Evolutionary conservation across 2,113 vertebrate genomes (phyloP).

Genomic region (Pterocles orientalis): DNA sequence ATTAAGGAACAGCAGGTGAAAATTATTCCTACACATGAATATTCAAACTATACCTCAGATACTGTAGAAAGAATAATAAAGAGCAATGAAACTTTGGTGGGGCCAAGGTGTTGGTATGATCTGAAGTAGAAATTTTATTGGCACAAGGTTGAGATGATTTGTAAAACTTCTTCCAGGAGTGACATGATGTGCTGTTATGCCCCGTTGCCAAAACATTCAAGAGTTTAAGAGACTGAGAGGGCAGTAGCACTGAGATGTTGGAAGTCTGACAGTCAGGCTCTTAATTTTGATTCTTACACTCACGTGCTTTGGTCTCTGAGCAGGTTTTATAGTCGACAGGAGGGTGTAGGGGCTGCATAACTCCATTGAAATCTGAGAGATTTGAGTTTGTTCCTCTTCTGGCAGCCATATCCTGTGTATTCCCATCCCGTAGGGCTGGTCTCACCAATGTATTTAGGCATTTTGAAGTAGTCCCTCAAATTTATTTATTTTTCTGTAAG

Average conservation of each 20-base stretch:
- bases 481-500: neutral
- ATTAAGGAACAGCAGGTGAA: constrained; percentile 53
- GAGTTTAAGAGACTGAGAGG: neutral
- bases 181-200: neutral
- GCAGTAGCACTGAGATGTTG: neutral
- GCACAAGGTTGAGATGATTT: neutral
- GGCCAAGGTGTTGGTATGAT: neutral
- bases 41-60: constrained; percentile 18
- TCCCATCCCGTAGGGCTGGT: neutral
- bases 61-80: constrained; percentile 30
- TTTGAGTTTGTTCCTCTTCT: neutral
- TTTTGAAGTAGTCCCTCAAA: neutral
- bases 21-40: constrained; percentile 52
- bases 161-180: neutral
- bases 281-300: neutral
- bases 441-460: neutral
- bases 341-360: neutral
- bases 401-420: neutral
- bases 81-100: neutral
- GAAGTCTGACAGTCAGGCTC: neutral
- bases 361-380: neutral
- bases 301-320: neutral
- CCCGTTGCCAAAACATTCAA: neutral
- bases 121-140: neutral
- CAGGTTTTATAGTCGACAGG: neutral